Evolutionary conservation across 2,797 vertebrate species (phyloP), one percentile per base, ranked within the genome.

Genomic region (Amazona ochrocephala): DNA sequence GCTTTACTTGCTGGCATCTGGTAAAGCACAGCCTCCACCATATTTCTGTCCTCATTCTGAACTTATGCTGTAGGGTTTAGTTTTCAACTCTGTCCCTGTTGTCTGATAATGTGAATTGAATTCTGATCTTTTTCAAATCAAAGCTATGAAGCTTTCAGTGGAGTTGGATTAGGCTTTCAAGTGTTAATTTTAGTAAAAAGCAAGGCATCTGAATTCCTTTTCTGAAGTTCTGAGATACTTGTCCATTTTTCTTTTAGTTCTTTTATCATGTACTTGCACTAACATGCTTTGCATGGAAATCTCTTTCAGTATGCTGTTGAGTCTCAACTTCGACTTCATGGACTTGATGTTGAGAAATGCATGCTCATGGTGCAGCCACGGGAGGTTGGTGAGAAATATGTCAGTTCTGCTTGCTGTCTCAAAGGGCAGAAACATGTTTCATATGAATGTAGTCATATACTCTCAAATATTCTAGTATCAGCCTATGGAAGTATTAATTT

Each of bases 321-420:
- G 93, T 99, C 99, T 94, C 99, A 99, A 75, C 98, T 99, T 96
- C 97, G 56, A 5, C 95, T 99, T 82, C 98, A 98, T 2, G 98
- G 98, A 39, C 98, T 99, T 9, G 97, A 98, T 64, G 98, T 98
- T 19, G 81, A 98, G 84, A 91, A 97, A 67, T 98, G 98, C 96
- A 99, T 99, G 99, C 72, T 98, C 90, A 88, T 98, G 90, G 74
- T 99, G 81, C 94, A 97, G 16, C 98, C 99, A 64, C 97, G 98
- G 97, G 86, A 98, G 98, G 99, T 99, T 88, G 78, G 96, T 97
- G 75, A 91, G 73, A 84, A 72, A 66, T 27, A 48, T 3, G 54
- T 10, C 67, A 5, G 14, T 29, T 76, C 51, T 77, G 14, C 24
- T 71, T 34, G 37, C 54, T 86, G 7, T 29, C 29, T 23, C 16